A percentile compares a stretch with the other conserved stretches of the same genome.
Evolutionary conservation across 2,888 invertebrate genomes (phyloP).

Genomic region (Adela reaumurella): DNA sequence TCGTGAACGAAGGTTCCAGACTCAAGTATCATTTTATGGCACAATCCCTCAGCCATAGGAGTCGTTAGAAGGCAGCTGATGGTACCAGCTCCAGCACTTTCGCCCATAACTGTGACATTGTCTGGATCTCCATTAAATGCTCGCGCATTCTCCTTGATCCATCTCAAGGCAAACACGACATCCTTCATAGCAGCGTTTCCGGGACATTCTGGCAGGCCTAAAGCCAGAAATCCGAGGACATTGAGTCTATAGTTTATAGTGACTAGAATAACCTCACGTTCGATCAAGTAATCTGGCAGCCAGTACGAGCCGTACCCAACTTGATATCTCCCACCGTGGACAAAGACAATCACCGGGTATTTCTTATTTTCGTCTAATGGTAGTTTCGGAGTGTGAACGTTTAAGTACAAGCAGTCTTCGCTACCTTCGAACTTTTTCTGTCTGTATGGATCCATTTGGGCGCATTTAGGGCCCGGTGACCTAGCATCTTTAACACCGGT

Average conservation of each 20-base stretch:
- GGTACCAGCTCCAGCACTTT: slow-evolving; percentile 34
- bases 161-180: slow-evolving; percentile 29
- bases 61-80: slow-evolving; percentile 25
- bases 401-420: slow-evolving; percentile 68
- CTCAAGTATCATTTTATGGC: slow-evolving; percentile 29
- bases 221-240: slow-evolving; percentile 33
- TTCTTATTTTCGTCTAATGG: slow-evolving; percentile 22
- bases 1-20: slow-evolving; percentile 32
- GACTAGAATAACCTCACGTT: slow-evolving; percentile 32
- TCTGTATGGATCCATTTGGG: slow-evolving; percentile 39
- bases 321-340: slow-evolving; percentile 55
- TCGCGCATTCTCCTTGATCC: slow-evolving; percentile 33
- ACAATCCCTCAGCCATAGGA: slow-evolving; percentile 28
- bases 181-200: slow-evolving; percentile 42
- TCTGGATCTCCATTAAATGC: slow-evolving; percentile 30
- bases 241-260: slow-evolving; percentile 38
- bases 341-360: slow-evolving; percentile 50
- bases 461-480: slow-evolving; percentile 35
- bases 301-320: slow-evolving; percentile 52
- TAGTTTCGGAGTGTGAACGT: slow-evolving; percentile 61
- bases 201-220: slow-evolving; percentile 33
- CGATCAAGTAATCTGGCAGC: slow-evolving; percentile 32
- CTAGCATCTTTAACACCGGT: slow-evolving; percentile 30
- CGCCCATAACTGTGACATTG: slow-evolving; percentile 35
- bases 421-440: slow-evolving; percentile 36